A percentile compares a stretch with the other conserved stretches of the same genome.
Evolutionary conservation across 2,888 invertebrate species (phyloP).

Genomic region (Eupithecia pulchellata): DNA sequence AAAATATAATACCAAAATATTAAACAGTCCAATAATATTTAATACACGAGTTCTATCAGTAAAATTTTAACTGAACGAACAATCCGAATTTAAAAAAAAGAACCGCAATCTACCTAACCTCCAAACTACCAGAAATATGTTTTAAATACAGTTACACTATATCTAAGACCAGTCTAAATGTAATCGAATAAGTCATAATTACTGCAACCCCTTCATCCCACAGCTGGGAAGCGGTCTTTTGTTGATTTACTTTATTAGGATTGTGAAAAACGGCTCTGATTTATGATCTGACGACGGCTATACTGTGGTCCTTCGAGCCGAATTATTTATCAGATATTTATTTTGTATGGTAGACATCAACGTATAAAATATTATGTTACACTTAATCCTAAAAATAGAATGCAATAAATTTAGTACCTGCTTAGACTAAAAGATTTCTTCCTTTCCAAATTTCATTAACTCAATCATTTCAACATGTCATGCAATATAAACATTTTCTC

Average conservation of each 20-base stretch:
- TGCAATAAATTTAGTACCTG: background rate
- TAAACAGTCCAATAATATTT: slow-evolving; percentile 54
- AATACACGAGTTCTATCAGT: slow-evolving; percentile 33
- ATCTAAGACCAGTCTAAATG: slow-evolving; percentile 27
- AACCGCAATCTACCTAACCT: slow-evolving; percentile 21
- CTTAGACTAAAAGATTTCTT: background rate
- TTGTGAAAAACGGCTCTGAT: background rate
- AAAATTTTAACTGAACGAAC: slow-evolving; percentile 32
- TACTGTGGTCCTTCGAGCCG: slow-evolving; percentile 19
- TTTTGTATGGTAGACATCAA: background rate
- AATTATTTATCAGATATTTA: slow-evolving; percentile 9
- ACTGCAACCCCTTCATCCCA: background rate
- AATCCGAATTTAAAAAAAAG: slow-evolving; percentile 30
- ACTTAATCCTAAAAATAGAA: background rate
- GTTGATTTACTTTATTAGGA: background rate
- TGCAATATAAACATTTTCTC: background rate
- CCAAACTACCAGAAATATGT: slow-evolving; percentile 20
- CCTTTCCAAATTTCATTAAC: background rate
- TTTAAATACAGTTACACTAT: slow-evolving; percentile 15
- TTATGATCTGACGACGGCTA: background rate
- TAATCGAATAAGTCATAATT: slow-evolving; percentile 20
- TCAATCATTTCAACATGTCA: background rate
- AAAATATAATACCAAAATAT: slow-evolving; percentile 56
- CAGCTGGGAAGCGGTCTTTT: background rate
- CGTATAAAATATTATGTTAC: background rate